Percentiles rank a stretch among this genome's conserved stretches.
Evolutionary conservation across 2,888 invertebrate genomes (phyloP).

Genomic region (Lacanobia oleracea): DNA sequence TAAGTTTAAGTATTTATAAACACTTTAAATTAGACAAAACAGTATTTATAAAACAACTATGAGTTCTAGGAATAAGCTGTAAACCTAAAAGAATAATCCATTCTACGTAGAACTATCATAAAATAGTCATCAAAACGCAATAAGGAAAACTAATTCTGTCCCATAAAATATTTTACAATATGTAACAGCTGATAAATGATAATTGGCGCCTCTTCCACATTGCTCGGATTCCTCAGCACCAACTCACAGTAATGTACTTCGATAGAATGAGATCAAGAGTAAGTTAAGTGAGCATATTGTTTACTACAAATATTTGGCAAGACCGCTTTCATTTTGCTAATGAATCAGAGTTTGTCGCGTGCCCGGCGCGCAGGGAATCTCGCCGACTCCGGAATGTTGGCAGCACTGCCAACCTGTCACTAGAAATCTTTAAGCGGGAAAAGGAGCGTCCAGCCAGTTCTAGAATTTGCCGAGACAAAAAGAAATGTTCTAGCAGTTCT

Average conservation of each 20-base stretch:
- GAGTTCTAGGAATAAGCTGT: background rate
- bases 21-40: too few species aligned
- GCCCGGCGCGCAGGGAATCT: conserved; percentile 67
- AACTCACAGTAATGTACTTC: conserved; percentile 48
- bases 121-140: conserved; percentile 41
- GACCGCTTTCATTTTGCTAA: conserved; percentile 68
- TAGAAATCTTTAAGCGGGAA: conserved; percentile 55
- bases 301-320: conserved; percentile 72
- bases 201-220: conserved; percentile 55
- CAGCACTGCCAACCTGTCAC: conserved; percentile 69
- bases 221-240: conserved; percentile 47
- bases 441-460: conserved; percentile 28
- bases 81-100: conserved; percentile 18
- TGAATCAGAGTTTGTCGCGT: conserved; percentile 70
- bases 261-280: conserved; percentile 44
- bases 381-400: conserved; percentile 66
- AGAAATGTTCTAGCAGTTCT: background rate
- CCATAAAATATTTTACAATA: conserved; percentile 48
- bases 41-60: too few species aligned
- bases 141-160: conserved; percentile 51
- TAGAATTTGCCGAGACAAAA: conserved; percentile 19
- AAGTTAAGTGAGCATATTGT: conserved; percentile 60
- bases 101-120: conserved; percentile 27
- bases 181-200: conserved; percentile 41
- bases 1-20: background rate